Conservation (phyloP, 37 sponge, comb jelly and placozoan species). For the Diacarnus erythraeanus region DNA sequence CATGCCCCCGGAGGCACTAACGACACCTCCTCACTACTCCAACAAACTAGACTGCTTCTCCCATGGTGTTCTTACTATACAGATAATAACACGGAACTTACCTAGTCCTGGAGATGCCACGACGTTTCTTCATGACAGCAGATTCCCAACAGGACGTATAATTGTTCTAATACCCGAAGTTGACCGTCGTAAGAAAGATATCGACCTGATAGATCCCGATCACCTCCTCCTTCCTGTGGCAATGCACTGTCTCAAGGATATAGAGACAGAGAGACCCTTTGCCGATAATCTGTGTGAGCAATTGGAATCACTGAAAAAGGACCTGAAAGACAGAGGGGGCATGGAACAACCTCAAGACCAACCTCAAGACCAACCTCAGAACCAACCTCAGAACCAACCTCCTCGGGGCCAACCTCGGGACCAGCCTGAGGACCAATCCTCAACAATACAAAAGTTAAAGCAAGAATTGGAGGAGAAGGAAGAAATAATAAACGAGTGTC, state of each 20-base stretch:
- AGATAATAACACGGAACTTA: constrained; percentile 20
- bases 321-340: not conserved
- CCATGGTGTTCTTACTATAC: constrained; percentile 28
- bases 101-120: not conserved
- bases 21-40: not conserved
- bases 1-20: constrained; percentile 47
- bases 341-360: too few relatives aligned
- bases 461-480: not conserved
- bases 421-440: too few relatives aligned
- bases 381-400: too few relatives aligned
- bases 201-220: not conserved
- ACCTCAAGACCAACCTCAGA: too few relatives aligned
- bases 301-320: not conserved
- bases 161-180: not conserved
- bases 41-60: constrained; percentile 35
- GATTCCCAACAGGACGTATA: not conserved
- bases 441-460: not conserved
- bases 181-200: not conserved
- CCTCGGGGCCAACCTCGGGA: too few relatives aligned
- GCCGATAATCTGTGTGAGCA: not conserved
- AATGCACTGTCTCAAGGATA: not conserved
- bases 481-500: not conserved
- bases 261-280: not conserved
- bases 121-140: not conserved
- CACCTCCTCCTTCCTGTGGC: not conserved